These are phyloP conservation scores for Sandelia bainsii DNA, from an alignment of 2,797 vertebrate species.

Conservation along the genomic window DNA sequence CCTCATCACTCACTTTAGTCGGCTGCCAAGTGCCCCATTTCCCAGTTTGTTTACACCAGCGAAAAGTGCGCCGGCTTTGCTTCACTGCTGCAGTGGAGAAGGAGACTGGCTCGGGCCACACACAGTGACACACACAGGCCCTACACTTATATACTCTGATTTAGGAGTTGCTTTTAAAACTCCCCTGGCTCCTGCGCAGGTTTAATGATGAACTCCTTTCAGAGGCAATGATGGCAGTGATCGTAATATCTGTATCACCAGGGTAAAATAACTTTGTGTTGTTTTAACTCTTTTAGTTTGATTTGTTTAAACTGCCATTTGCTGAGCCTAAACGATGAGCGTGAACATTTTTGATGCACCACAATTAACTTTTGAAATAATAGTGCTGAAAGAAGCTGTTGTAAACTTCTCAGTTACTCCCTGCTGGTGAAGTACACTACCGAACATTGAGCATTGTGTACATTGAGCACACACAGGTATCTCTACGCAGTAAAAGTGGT, in stretches of 20 bases:
- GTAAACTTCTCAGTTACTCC: slow-evolving; percentile 11
- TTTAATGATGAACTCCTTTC: slow-evolving; percentile 58
- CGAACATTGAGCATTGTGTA: too few species aligned
- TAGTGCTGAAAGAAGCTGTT: slow-evolving; percentile 4
- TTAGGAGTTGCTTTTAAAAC: slow-evolving; percentile 65
- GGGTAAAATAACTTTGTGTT: background rate
- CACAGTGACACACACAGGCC: slow-evolving; percentile 76
- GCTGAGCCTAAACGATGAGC: background rate
- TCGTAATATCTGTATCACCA: slow-evolving; percentile 31
- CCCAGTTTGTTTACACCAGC: slow-evolving; percentile 82
- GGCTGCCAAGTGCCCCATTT: slow-evolving; percentile 84
- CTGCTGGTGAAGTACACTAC: slow-evolving; percentile 13
- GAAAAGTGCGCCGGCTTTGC: slow-evolving; percentile 74
- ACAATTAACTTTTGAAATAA: slow-evolving; percentile 12
- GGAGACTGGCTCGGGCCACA: slow-evolving; percentile 75
- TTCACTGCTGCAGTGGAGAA: slow-evolving; percentile 61
- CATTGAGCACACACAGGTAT: slow-evolving; percentile 14
- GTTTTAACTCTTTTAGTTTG: background rate
- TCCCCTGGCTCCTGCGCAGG: slow-evolving; percentile 41
- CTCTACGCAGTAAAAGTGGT: slow-evolving; percentile 35
- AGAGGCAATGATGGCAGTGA: slow-evolving; percentile 39
- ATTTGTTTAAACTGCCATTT: background rate
- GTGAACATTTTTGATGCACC: slow-evolving; percentile 4
- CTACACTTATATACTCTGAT: slow-evolving; percentile 62
- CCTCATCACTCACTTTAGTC: slow-evolving; percentile 81